Base-by-base conservation (phyloP, 2,888 invertebrate genomes). In the Pterobdella sp. region DNA sequence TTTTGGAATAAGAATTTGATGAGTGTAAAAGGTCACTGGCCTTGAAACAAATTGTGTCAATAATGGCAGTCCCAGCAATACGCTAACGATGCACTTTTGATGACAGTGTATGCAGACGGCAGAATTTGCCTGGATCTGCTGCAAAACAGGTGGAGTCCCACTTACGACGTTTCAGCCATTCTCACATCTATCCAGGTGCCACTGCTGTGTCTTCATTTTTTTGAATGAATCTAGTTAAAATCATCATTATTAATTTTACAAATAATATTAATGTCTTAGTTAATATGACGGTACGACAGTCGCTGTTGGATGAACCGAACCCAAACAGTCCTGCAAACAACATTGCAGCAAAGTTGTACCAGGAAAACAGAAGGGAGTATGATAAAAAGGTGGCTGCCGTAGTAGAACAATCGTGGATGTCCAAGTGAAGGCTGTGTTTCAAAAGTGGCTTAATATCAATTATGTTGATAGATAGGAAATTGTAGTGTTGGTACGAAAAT, bases 141-240 rank as follows among this genome's bases (percentile, higher is more conserved):
- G 86, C 96, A 97, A 87, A 98, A 97, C 85, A 90, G 97, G 87
- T 99, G 98, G 98, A 95, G 95, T 85, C 98, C 98, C 79, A 99
- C 98, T 79, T 99, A 99, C 85, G 98, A 99, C 88, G 98, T 99
- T 74, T 96, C 97, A 80, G 98, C 98, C 80, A 98, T 99, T 84
- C 88, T 99, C 86, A 99, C 98, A 84, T 97, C 97, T 83, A 99
- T 98, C 88, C 95, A 96, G 90, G 95, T 95, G 60, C 60, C 14
- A 29, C 36, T 69, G 18, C 34, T 67, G n/a, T 67, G 35, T 67
- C 26, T 29, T 36, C 26, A 67, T 36, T 36, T 67, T 34, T n/a
- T 14, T 36, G 34, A 67, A 64, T 14, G 22, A 14, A 52, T 14
- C 14, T 52, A 52, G 18, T 52, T 18, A 18, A 22, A 18, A 52